These are phyloP conservation scores for Hassar affinis DNA, from an alignment of 2,113 vertebrate genomes.

Conservation along the genomic window DNA sequence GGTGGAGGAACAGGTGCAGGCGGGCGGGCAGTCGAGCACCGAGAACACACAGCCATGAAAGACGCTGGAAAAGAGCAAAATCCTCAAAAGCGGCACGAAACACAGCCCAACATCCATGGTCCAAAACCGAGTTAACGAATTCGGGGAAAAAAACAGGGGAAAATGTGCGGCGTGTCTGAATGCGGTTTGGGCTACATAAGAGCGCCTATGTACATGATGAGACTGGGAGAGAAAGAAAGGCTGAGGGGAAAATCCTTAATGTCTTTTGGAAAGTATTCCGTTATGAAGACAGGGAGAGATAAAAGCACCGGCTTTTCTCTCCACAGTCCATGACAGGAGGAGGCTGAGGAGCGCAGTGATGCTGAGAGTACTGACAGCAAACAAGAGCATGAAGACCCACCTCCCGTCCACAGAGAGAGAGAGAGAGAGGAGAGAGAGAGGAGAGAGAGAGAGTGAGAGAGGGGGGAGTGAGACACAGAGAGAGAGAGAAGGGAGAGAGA, in stretches of 20 bases:
- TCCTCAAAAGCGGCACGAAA: slow-evolving; percentile 81
- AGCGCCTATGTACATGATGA: slow-evolving; percentile 22
- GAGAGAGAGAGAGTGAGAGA: background rate
- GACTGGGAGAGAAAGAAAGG: background rate
- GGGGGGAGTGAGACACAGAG: no score
- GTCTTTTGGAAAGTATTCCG: slow-evolving; percentile 41
- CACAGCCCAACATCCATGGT: slow-evolving; percentile 82
- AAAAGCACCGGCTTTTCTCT: slow-evolving; percentile 58
- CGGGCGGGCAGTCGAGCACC: slow-evolving; percentile 82
- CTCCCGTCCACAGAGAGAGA: slow-evolving; percentile 79
- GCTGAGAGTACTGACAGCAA: slow-evolving; percentile 59
- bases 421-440: background rate
- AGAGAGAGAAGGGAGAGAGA: background rate
- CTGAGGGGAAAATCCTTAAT: background rate
- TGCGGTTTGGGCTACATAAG: slow-evolving; percentile 46
- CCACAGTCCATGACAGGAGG: slow-evolving; percentile 68
- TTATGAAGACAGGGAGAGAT: slow-evolving; percentile 35
- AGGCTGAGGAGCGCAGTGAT: slow-evolving; percentile 40
- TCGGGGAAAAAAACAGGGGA: slow-evolving; percentile 15
- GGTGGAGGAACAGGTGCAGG: slow-evolving; percentile 85
- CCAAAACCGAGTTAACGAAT: slow-evolving; percentile 38
- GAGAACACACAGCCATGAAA: slow-evolving; percentile 83
- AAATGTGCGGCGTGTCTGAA: slow-evolving; percentile 24
- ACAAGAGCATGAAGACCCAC: slow-evolving; percentile 84
- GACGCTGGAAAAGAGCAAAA: slow-evolving; percentile 80